Evolutionary conservation across 2,888 invertebrate genomes (phyloP).

Genomic region (Nematopogon swammerdamellus): DNA sequence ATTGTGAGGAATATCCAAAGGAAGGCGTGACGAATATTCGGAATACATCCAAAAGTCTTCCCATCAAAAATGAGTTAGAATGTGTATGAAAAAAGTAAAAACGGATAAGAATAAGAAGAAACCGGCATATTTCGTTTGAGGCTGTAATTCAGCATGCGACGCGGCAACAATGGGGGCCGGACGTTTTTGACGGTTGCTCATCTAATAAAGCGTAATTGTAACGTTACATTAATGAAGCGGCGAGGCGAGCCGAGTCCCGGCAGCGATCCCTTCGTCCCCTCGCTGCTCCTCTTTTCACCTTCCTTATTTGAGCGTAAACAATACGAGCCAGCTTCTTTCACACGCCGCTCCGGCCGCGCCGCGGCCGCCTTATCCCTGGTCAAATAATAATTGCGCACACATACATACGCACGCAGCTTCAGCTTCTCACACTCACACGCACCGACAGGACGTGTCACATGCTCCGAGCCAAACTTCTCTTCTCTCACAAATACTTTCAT

Average conservation of each 20-base stretch:
- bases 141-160: neutral
- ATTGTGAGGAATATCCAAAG: too few relatives aligned
- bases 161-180: constrained; percentile 15
- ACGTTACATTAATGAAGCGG: constrained; percentile 35
- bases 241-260: constrained; percentile 16
- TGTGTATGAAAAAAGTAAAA: neutral
- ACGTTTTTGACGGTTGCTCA: constrained; percentile 20
- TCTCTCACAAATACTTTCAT: constrained; percentile 46
- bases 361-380: constrained; percentile 55
- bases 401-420: constrained; percentile 23
- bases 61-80: too few relatives aligned
- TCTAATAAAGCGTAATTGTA: constrained; percentile 38
- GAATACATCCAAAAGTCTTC: too few relatives aligned
- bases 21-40: too few relatives aligned
- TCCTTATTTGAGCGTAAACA: constrained; percentile 55
- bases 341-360: constrained; percentile 43
- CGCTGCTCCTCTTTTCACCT: constrained; percentile 33
- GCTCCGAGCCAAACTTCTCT: too few relatives aligned
- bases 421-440: constrained; percentile 22
- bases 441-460: constrained; percentile 23
- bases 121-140: neutral
- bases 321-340: constrained; percentile 49
- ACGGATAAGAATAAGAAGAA: neutral
- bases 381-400: constrained; percentile 54
- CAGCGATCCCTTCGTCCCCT: neutral